Evolutionary conservation across 2,113 vertebrate genomes (phyloP), one percentile per base, ranked within the genome.

Genomic region (Scomber colias): DNA sequence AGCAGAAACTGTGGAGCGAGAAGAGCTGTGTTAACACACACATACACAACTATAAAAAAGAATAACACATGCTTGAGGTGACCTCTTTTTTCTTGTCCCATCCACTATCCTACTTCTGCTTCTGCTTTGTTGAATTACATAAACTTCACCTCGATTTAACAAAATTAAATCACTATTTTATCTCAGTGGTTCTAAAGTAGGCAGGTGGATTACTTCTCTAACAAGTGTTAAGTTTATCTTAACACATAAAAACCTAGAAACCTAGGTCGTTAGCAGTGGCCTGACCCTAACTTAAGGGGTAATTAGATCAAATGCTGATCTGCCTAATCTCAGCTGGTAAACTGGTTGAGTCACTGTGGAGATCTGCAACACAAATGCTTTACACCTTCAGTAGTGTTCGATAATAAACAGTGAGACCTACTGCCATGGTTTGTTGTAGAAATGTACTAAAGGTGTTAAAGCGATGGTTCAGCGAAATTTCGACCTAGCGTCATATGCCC

Each of bases 1-100:
- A 99, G 92, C 64, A 99, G 95, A 65, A 99, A 99, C 98, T 99
- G 80, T 48, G 45, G 44, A 65, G 49, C 44, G 9, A 74, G 27
- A 60, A 19, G 74, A 82, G 55, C 14, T 5, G 24, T 1, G 62
- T 79, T 73, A 83, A 68, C 1, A 75, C 6, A 66, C 48, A 70
- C 55, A 68, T 21, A 72, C 53, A 70, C 14, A 40, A 16, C 11
- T 31, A 40, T 51, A 30, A 63, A 55, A 44, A 46, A 15, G 16
- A 71, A 15, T 17, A 11, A 48, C 56, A 54, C 44, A 46, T 59
- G 62, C 49, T 55, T 70, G n/a, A 48, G 16, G 11, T 82, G 75
- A 79, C 75, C 78, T 75, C 67, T 21, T 77, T 74, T 80, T 30
- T 82, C 31, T 40, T 14, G 15, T 71, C 55, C 31, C 24, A 46